These are phyloP conservation scores for Chrysina gloriosa DNA, from an alignment of 2,888 invertebrate genomes.

Conservation along the genomic window DNA sequence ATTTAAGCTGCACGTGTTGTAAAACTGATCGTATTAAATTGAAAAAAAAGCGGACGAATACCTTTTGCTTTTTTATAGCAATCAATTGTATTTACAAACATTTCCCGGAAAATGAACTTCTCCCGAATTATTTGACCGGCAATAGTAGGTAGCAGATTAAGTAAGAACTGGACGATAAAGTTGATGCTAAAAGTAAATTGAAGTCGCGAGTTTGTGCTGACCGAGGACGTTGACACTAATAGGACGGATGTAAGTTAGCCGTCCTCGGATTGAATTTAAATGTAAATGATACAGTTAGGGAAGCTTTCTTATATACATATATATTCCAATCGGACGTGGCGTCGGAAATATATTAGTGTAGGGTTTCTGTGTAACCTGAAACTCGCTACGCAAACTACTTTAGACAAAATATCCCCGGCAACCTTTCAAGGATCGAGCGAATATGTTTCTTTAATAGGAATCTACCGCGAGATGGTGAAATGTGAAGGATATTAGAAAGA, in stretches of 20 bases:
- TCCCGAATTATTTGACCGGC: too few species aligned
- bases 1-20: too few species aligned
- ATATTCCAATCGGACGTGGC: not conserved
- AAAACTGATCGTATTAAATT: too few species aligned
- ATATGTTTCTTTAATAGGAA: conserved; percentile 1
- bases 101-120: too few species aligned
- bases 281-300: conserved; percentile 10
- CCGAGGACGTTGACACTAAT: conserved; percentile 11
- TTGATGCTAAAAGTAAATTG: conserved; percentile 2
- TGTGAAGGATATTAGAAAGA: too few species aligned
- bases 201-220: conserved; percentile 2
- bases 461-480: too few species aligned
- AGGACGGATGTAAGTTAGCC: not conserved
- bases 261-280: conserved; percentile 20
- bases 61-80: too few species aligned
- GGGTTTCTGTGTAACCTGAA: conserved; percentile 9
- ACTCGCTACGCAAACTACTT: conserved; percentile 1
- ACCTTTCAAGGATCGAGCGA: not conserved
- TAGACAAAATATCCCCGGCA: not conserved
- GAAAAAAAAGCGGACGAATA: too few species aligned
- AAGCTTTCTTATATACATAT: conserved; percentile 13
- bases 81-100: too few species aligned
- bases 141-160: too few species aligned
- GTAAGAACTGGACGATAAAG: too few species aligned
- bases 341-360: conserved; percentile 10